Base-by-base conservation (phyloP, 2,113 vertebrate genomes). In the Corythaixoides concolor region DNA sequence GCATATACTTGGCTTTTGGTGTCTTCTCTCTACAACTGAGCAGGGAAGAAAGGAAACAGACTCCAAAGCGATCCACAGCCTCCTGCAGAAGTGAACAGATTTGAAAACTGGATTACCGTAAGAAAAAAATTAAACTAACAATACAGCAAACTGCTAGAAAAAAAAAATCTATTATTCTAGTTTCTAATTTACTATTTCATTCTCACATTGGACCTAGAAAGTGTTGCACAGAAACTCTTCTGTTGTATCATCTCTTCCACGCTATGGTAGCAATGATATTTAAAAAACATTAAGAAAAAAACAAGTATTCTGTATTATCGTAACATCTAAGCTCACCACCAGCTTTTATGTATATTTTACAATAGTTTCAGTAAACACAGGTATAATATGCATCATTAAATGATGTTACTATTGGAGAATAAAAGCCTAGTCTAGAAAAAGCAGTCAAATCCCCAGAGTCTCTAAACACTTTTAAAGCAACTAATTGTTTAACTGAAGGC, bases 1-100 rank as follows among this genome's bases (percentile, higher is more conserved):
- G 98, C 99, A 99, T 99, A 96, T 99, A 99, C 92, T 99, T 99
- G 59, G 99, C 99, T 97, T 99, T 99, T 93, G 99, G 99, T 3
- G 96, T 96, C 90, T 97, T 98, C 93, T 98, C 98, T 95, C 90
- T 97, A 43, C 96, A 98, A 45, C 98, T 98, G 66, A 98, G 98
- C 28, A 99, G 83, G 90, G 97, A 97, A n/a, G 98, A 98, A 67
- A 98, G 90, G 95, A 98, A 98, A 90, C 97, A 98, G 60, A 93
- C 94, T 4, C 96, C 97, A 94, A 95, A 97, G 58, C 95, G 82
- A 59, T 99, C 98, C 96, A 98, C 95, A 33, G 96, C 96, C 79
- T 96, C 98, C 99, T 99, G 96, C 53, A 76, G 88, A 92, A 94
- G 77, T 45, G 58, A 78, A 60, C 52, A 91, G 27, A 91, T 88